Conservation (phyloP, 2,888 invertebrate species). For the Loripinus fragilis region DNA sequence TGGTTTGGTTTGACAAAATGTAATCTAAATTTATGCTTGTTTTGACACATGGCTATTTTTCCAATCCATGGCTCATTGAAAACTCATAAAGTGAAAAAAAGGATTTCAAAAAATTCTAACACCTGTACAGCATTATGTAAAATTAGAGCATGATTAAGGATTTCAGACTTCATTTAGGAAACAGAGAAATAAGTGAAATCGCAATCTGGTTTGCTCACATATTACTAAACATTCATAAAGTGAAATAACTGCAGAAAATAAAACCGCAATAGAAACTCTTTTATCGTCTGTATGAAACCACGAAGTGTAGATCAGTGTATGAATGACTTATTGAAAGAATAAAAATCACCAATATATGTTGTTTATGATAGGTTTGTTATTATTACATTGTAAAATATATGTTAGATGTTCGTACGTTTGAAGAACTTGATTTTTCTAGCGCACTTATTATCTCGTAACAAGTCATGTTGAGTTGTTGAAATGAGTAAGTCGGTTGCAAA, state of each 20-base stretch:
- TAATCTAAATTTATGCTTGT: too few relatives aligned
- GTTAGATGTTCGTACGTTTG: background rate
- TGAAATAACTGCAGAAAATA: background rate
- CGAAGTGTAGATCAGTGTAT: background rate
- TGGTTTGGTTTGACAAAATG: too few relatives aligned
- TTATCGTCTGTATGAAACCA: background rate
- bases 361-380: slow-evolving; percentile 1
- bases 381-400: background rate
- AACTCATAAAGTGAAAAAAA: too few relatives aligned
- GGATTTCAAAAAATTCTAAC: too few relatives aligned
- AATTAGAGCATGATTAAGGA: background rate
- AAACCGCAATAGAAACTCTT: background rate
- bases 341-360: background rate
- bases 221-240: background rate
- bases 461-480: background rate
- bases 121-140: background rate
- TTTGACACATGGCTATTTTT: too few relatives aligned
- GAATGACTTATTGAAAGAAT: background rate
- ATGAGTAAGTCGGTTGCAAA: slow-evolving; percentile 1
- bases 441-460: background rate
- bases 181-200: background rate
- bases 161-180: background rate
- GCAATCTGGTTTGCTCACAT: background rate
- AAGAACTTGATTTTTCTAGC: slow-evolving; percentile 3
- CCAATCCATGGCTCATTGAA: too few relatives aligned